Conservation (phyloP, 2,797 vertebrate genomes). For the Pipistrellus pygmaeus region DNA sequence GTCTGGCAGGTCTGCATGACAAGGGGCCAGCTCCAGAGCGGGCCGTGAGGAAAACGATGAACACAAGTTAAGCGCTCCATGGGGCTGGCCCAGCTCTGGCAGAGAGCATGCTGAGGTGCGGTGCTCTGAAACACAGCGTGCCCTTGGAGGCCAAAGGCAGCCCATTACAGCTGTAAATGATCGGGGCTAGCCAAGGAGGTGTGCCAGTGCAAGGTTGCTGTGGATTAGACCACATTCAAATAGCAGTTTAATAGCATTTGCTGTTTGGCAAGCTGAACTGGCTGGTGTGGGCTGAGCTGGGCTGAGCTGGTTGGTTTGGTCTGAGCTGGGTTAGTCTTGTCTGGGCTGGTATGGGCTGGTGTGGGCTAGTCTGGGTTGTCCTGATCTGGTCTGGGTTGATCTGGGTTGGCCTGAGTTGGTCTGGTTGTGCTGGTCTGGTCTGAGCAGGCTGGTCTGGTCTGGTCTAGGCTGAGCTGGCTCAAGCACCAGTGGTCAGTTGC, state of each 20-base stretch:
- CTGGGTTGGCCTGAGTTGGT: not conserved
- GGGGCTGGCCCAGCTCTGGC: not conserved
- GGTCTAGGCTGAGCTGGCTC: not conserved
- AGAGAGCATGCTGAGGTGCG: not conserved
- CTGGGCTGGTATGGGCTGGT: not conserved
- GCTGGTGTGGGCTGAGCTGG: not conserved
- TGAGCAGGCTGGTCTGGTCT: not conserved
- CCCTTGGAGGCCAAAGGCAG: not conserved
- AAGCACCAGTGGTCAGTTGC: not conserved
- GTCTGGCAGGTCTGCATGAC: not conserved
- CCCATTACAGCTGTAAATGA: not conserved
- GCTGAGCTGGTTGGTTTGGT: not conserved
- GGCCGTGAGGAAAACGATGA: not conserved
- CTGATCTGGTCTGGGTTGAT: not conserved
- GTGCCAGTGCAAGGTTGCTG: fast-evolving
- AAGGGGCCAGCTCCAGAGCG: not conserved
- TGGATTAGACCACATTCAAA: not conserved
- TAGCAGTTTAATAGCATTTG: no score
- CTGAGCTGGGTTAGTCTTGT: not conserved
- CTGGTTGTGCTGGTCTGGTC: not conserved
- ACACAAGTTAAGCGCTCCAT: fast-evolving
- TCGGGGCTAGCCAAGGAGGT: not conserved
- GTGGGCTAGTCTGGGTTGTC: not conserved
- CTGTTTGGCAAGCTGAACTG: no score
- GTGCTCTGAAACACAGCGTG: no score